Evolutionary conservation across 2,113 vertebrate genomes (phyloP).

Genomic region (Cryptomyrus ogoouensis): DNA sequence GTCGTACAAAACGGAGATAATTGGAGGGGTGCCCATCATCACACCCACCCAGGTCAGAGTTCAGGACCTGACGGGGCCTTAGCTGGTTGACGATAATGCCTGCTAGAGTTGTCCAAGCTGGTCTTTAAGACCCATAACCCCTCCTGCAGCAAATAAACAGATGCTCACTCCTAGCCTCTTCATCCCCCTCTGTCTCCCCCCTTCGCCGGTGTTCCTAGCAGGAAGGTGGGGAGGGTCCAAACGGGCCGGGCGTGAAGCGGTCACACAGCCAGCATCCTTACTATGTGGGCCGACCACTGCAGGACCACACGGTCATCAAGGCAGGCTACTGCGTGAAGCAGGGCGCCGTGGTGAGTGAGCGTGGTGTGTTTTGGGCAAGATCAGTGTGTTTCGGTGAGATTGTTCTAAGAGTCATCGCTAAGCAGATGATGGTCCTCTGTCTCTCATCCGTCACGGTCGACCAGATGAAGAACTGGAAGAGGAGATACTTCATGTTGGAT

Average conservation of each 20-base stretch:
- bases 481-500: slow-evolving; percentile 87
- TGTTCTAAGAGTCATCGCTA: background rate
- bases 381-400: background rate
- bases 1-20: slow-evolving; percentile 89
- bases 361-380: background rate
- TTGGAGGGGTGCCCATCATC: slow-evolving; percentile 90
- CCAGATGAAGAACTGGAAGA: slow-evolving; percentile 98
- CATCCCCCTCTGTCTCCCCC: background rate
- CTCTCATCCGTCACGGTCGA: background rate
- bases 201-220: slow-evolving; percentile 34
- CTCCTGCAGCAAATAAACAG: background rate
- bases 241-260: slow-evolving; percentile 67
- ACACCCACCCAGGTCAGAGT: slow-evolving; percentile 81
- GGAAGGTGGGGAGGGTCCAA: slow-evolving; percentile 76
- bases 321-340: slow-evolving; percentile 92
- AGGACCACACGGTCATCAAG: slow-evolving; percentile 79
- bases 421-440: background rate
- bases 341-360: slow-evolving; percentile 83
- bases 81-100: background rate
- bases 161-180: background rate
- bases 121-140: background rate
- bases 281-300: slow-evolving; percentile 66
- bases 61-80: background rate
- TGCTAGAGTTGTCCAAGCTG: background rate
- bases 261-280: slow-evolving; percentile 75